phyloP scores from a whole-genome alignment of 1,140 invertebrate species.

The Calliphora vicina region DNA sequence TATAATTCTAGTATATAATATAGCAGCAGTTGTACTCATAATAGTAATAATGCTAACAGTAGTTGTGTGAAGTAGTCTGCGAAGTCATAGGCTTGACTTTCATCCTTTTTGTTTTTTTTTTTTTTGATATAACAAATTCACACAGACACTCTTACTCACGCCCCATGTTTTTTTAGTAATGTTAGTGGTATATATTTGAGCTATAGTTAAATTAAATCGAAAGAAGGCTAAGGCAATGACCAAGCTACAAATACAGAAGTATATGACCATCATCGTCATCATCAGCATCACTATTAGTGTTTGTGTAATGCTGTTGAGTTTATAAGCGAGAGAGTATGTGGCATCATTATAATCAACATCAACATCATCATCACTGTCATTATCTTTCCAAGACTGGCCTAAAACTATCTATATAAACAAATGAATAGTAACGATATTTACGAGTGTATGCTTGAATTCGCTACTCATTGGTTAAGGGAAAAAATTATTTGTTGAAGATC shows the following conservation, averaged over 20 bases:
- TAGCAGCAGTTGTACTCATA: neutral
- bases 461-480: neutral
- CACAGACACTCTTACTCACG: neutral
- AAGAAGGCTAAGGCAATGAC: slow-evolving; percentile 21
- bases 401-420: neutral
- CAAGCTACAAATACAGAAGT: slow-evolving; percentile 14
- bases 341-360: neutral
- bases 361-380: slow-evolving; percentile 52
- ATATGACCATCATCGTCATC: slow-evolving; percentile 3
- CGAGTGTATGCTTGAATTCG: no score
- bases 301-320: neutral
- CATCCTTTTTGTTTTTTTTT: neutral
- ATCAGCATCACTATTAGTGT: neutral
- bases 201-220: slow-evolving; percentile 16
- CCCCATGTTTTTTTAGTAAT: neutral
- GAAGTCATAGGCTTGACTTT: neutral
- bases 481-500: neutral
- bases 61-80: no score
- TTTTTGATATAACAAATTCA: neutral
- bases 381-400: slow-evolving; percentile 42
- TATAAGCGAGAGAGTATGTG: neutral
- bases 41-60: no score
- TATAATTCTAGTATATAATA: no score
- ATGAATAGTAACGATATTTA: neutral
- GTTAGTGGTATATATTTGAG: neutral